These are phyloP conservation scores for Dicyrtomina minuta DNA, from an alignment of 2,888 invertebrate species.

Conservation along the genomic window DNA sequence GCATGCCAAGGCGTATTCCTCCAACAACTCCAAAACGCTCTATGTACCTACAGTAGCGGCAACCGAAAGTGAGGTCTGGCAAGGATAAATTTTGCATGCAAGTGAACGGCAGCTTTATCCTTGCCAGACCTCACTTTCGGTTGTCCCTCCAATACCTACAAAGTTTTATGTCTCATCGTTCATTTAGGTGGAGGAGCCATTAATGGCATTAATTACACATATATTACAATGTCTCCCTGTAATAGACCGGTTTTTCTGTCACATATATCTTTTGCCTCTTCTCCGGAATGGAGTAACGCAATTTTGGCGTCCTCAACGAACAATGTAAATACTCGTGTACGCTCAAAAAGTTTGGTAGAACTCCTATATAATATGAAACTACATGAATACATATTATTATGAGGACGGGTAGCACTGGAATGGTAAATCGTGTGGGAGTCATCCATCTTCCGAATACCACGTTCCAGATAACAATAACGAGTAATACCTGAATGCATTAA, in stretches of 20 bases:
- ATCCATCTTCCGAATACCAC: too few species aligned
- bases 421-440: neutral
- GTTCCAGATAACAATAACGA: too few species aligned
- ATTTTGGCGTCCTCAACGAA: conserved; percentile 6
- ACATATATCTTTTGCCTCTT: conserved; percentile 21
- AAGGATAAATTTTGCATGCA: too few species aligned
- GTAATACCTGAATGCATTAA: too few species aligned
- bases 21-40: too few species aligned
- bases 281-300: conserved; percentile 1
- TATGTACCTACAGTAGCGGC: too few species aligned
- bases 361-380: neutral
- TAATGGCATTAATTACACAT: conserved; percentile 30
- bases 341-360: neutral
- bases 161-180: conserved; percentile 14
- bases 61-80: too few species aligned
- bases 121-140: too few species aligned
- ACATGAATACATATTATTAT: too few species aligned
- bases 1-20: neutral
- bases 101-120: too few species aligned
- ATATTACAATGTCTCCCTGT: conserved; percentile 25
- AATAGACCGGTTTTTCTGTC: conserved; percentile 25
- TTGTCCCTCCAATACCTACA: too few species aligned
- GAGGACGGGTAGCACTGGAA: neutral
- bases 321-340: conserved; percentile 3
- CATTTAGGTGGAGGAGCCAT: conserved; percentile 22